Evolutionary conservation across 2,113 vertebrate genomes (phyloP).

Genomic region (Parus major): DNA sequence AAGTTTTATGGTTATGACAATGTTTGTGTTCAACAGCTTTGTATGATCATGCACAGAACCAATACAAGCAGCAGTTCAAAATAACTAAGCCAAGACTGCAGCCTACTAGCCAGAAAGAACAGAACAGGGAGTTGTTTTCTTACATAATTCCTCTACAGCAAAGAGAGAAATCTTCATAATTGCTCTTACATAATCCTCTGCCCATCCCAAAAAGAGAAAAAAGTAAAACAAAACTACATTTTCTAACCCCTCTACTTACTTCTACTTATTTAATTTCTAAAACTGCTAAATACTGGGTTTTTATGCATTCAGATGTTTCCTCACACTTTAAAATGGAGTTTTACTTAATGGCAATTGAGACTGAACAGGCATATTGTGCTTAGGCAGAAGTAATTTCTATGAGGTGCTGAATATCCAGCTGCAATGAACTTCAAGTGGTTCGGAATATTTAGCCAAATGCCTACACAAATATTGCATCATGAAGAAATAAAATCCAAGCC

Average conservation of each 20-base stretch:
- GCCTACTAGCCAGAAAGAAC: not conserved
- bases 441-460: not conserved
- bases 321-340: not conserved
- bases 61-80: not conserved
- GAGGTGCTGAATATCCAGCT: not conserved
- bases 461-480: not conserved
- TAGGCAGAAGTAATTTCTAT: not conserved
- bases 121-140: not conserved
- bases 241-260: not conserved
- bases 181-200: not conserved
- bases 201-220: not conserved
- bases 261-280: not conserved
- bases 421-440: not conserved
- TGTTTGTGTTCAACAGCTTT: not conserved
- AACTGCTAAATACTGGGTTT: not conserved
- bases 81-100: slow-evolving; percentile 34
- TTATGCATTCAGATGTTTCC: not conserved
- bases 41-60: not conserved
- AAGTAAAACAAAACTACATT: not conserved
- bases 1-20: slow-evolving; percentile 6
- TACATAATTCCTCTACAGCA: not conserved
- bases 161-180: not conserved
- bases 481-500: not conserved
- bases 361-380: not conserved
- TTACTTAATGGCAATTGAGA: not conserved